Evolutionary conservation across 1,140 invertebrate genomes (phyloP), one percentile per base, ranked within the genome.

Genomic region (Diprion similis): DNA sequence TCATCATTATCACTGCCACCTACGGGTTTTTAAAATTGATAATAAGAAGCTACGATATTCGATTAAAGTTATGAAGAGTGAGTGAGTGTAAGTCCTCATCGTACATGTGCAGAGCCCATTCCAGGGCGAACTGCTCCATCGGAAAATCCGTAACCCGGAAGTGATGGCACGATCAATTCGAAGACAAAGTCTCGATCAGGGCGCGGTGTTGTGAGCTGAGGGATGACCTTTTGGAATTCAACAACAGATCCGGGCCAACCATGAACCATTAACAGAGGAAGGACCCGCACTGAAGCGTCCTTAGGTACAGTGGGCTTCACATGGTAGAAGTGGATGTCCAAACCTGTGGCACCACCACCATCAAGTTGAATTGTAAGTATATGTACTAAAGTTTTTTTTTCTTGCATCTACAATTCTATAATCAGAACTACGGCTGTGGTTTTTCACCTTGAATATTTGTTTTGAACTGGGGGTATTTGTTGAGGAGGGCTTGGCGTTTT

Each of bases 171-270:
- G 1, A 97, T 89, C 0, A 97, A 84, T 85, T 97, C 95, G 80
- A 96, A 97, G 6, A 94, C 94, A 74, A 94, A 92, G 73, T 93
- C 88, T 13, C 86, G 83, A 8, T 87, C 89, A 1, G 85, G 75
- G 73, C 87, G 85, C 0, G 89, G 88, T 10, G 87, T 90, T 0
- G 91, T 94, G 11, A 97, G 79, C 19, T 93, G 59, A 0, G 95
- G 94, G 73, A 96, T 92, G 1, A 96, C 89, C 79, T 95, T 93
- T 76, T 95, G 94, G 83, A 97, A 97, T 84, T 98, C 95, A 10
- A 94, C 89, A 3, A 97, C 89, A 0, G 94, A 95, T 45, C 97
- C 96, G 3, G 97, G 97, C 97, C 96, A 98, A 15, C 97, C 96
- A 81, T 98, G 96, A 7, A 95, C 79, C 1, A 98, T 24, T 0